Percentiles rank a stretch among this genome's conserved stretches.
Conservation (phyloP, 2,888 invertebrate genomes). For the Caenorhabditis panamensis region DNA sequence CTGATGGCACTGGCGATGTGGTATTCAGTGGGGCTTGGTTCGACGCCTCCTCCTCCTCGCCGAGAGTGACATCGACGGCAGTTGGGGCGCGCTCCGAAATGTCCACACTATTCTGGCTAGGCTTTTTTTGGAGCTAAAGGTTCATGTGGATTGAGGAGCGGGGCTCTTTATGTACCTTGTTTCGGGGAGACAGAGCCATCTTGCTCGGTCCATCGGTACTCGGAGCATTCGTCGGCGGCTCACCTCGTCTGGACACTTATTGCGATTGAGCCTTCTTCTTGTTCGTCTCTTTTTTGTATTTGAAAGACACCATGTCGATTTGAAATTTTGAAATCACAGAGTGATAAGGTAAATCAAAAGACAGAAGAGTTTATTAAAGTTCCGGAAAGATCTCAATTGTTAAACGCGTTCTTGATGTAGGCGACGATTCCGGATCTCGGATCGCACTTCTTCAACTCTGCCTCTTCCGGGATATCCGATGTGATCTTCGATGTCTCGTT, state of each 20-base stretch:
- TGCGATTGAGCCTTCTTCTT: constrained; percentile 3
- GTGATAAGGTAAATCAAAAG: no score
- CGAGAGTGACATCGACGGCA: background rate
- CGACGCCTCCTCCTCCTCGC: background rate
- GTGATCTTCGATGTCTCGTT: constrained; percentile 32
- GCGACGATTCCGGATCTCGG: constrained; percentile 40
- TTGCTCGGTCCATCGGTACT: background rate
- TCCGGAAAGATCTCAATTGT: no score
- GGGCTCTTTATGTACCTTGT: no score
- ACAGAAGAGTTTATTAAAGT: no score
- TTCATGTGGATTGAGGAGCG: background rate
- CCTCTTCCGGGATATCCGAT: constrained; percentile 39
- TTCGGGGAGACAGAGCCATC: background rate
- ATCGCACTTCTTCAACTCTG: constrained; percentile 43
- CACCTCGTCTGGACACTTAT: background rate
- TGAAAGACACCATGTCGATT: constrained; percentile 17
- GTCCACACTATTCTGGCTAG: background rate
- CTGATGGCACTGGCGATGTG: background rate
- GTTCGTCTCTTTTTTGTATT: constrained; percentile 6
- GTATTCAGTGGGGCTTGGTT: background rate
- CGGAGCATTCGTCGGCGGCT: background rate
- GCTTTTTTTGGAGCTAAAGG: background rate
- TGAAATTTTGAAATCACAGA: no score
- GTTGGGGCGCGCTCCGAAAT: background rate
- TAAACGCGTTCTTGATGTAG: constrained; percentile 33